Percentiles rank a stretch among this genome's conserved stretches.
Conservation (phyloP, 2,888 invertebrate genomes). For the Piscicola geometra region DNA sequence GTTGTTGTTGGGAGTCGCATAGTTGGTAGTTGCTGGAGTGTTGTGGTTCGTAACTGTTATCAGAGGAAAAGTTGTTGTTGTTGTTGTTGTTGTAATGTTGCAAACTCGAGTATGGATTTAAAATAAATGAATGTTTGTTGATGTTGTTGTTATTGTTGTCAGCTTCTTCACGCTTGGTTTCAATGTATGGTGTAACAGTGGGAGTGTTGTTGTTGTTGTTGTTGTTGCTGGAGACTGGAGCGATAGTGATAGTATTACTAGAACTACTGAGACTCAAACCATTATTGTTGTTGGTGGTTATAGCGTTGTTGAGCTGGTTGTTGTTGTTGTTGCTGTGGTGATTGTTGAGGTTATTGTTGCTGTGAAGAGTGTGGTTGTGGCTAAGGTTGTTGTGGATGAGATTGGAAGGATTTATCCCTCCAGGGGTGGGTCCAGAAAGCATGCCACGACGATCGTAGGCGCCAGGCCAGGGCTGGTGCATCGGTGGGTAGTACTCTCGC, state of each 20-base stretch:
- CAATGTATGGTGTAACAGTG: not conserved
- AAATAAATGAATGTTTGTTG: not conserved
- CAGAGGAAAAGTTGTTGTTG: not conserved
- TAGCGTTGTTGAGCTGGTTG: not conserved
- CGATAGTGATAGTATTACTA: too few species aligned
- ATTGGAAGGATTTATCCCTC: too few species aligned
- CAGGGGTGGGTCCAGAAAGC: not conserved
- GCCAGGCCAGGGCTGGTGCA: conserved; percentile 14
- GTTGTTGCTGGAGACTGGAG: not conserved
- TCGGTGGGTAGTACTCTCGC: conserved; percentile 27
- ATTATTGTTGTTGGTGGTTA: too few species aligned
- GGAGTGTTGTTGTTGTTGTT: not conserved
- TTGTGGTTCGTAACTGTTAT: not conserved
- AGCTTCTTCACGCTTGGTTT: not conserved
- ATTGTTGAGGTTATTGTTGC: not conserved
- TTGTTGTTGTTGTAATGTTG: not conserved
- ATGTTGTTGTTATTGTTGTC: conserved; percentile 1
- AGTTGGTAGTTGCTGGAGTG: not conserved
- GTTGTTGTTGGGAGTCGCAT: not conserved
- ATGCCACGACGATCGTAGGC: conserved; percentile 9
- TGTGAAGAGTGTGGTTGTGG: not conserved
- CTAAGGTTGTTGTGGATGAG: not conserved
- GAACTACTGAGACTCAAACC: not conserved
- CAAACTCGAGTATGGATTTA: too few species aligned
- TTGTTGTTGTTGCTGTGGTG: not conserved